Evolutionary conservation across 2,113 vertebrate genomes (phyloP), one percentile per base, ranked within the genome.

Genomic region (Caranx melampygus): DNA sequence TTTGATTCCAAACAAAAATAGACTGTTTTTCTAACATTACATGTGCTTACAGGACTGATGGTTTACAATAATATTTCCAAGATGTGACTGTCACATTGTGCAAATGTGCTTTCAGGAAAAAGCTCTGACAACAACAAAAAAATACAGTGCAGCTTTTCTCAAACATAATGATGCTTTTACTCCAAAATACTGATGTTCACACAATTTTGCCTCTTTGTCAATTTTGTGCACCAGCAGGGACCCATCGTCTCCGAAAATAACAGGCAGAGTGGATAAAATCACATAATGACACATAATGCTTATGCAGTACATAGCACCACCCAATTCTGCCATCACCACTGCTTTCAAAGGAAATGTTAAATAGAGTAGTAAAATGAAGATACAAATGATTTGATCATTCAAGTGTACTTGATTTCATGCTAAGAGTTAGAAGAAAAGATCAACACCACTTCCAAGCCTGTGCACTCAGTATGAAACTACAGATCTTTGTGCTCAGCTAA

Each of bases 221-320:
- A 26, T 26, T 26, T 26, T 26, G 26, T 26, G 31, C 52, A 16
- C 35, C 54, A 60, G 49, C 37, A 37, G 33, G 34, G 12, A 33
- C 4, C 44, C 20, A 33, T 62, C 47, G 21, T 49, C 59, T 73
- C 18, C 40, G 21, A 49, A 69, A 65, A 55, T 14, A 40, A 44
- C 58, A 69, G 63, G 15, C 55, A 47, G 35, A 54, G 42, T 52
- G 47, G 49, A 49, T 7, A 54, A 79, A 75, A 72, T 40, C 9
- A 59, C 20, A 79, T 58, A 60, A 78, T 79, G 81, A 78, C 31
- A 69, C 42, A 74, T 70, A 74, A 84, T 75, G 59, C 6, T n/a
- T 37, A 26, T 64, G 16, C 10, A n/a, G 44, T 0, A 11, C 47
- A 66, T 3, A 4, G 14, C 34, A 57, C 16, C 3, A 44, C 5